Evolutionary conservation across 2,797 vertebrate genomes (phyloP).

Genomic region (Catamblyrhynchus diadema): DNA sequence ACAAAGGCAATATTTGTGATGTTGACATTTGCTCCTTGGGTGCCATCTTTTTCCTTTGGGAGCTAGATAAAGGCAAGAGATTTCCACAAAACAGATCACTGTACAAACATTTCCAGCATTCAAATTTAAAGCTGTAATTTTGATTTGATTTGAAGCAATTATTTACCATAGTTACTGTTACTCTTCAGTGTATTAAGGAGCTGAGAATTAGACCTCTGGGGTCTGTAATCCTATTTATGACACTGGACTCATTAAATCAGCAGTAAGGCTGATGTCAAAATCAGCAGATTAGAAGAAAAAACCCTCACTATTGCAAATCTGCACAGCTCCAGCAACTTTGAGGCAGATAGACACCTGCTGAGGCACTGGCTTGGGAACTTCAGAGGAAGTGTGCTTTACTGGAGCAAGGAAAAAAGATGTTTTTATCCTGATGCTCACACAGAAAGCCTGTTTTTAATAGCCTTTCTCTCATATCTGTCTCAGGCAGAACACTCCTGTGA

Average conservation of each 20-base stretch:
- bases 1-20: background rate
- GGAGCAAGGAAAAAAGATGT: background rate
- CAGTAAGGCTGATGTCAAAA: constrained; percentile 29
- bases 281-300: constrained; percentile 27
- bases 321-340: background rate
- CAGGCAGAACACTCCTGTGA: background rate
- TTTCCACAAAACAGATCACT: background rate
- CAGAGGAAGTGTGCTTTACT: background rate
- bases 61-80: background rate
- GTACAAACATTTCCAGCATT: background rate
- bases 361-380: background rate
- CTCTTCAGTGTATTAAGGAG: constrained; percentile 16
- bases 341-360: constrained; percentile 16
- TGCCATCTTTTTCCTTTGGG: background rate
- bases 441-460: background rate
- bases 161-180: constrained; percentile 54
- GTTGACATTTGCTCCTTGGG: background rate
- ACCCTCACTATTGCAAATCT: background rate
- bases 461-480: background rate
- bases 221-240: constrained; percentile 51
- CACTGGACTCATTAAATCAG: constrained; percentile 42
- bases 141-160: constrained; percentile 40
- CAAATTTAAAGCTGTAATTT: constrained; percentile 25
- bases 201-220: constrained; percentile 41
- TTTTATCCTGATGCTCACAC: background rate